These are phyloP conservation scores for Mormyrus hasselquistii DNA, from an alignment of 2,797 vertebrate genomes.

Conservation along the genomic window DNA sequence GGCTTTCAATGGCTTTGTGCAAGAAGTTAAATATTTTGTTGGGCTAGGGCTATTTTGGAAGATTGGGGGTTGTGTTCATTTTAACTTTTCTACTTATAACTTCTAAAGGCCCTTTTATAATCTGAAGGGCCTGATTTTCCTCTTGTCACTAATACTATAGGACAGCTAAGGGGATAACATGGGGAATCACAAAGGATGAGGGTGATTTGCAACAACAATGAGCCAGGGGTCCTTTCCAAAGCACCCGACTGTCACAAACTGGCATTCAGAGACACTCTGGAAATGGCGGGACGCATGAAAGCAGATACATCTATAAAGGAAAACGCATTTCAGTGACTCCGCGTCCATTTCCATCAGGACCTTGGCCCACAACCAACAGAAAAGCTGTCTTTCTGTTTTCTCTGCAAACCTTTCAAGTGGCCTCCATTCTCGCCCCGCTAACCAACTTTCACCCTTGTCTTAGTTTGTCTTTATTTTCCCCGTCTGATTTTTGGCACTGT, in stretches of 20 bases:
- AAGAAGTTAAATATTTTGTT: conserved; percentile 12
- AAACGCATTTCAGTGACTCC: background rate
- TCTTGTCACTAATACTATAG: background rate
- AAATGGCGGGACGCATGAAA: background rate
- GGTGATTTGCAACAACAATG: conserved; percentile 36
- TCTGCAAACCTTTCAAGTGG: background rate
- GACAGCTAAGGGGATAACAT: background rate
- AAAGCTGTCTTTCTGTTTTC: background rate
- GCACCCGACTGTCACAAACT: conserved; percentile 44
- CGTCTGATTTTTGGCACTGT: conserved; percentile 47
- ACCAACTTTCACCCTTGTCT: conserved; percentile 38
- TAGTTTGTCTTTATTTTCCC: conserved; percentile 28
- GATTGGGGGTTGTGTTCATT: background rate
- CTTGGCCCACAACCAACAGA: conserved; percentile 7
- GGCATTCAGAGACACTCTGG: conserved; percentile 35
- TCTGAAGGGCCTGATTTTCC: background rate
- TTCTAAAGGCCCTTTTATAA: background rate
- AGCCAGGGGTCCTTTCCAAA: conserved; percentile 34
- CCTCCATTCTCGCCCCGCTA: conserved; percentile 26
- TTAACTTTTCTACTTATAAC: conserved; percentile 2
- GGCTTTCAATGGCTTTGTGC: conserved; percentile 5
- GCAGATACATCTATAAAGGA: conserved; percentile 8
- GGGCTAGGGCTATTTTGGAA: background rate
- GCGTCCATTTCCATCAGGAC: conserved; percentile 2
- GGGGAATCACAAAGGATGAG: background rate